Base-by-base conservation (phyloP, 2,797 vertebrate genomes). In the Todus mexicanus region DNA sequence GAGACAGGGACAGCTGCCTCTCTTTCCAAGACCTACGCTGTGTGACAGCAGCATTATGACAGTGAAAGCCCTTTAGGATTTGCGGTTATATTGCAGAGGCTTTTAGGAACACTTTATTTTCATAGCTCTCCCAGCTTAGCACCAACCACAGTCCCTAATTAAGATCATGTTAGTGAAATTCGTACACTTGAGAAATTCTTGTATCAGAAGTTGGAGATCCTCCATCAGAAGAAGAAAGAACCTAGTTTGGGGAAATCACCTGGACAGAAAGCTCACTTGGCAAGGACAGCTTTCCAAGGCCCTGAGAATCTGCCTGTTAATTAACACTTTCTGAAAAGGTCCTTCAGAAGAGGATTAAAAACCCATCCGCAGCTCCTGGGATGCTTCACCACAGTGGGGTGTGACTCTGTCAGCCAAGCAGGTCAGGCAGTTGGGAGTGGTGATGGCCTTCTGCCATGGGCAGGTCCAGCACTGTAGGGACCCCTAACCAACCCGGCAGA, bases 21-120 rank as follows among this genome's bases (percentile, higher is more conserved):
- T 76, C 72, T n/a, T 74, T 40, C 35, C 69, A 80, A 43, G 42
- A 20, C 29, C 20, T 31, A 90, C 25, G 74, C 60, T n/a, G 29
- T 7, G 51, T 60, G 50, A 89, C 4, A 6, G 35, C 64, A 89
- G 22, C 51, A 79, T 22, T 73, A 35, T 3, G 25, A 73, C 3
- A 7, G 66, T 23, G 69, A 65, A 84, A 69, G 56, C 68, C 66
- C 75, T 66, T 82, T 0, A 89, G 84, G 27, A 81, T 65, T 78
- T 94, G 83, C 57, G 89, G 54, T 89, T 78, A 12, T 16, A 51
- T 37, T 63, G 73, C 13, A 85, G 60, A 92, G 5, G 43, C 33
- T 92, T 83, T 87, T 63, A 63, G 69, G 71, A 89, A 82, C 11
- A 38, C 20, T 87, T 82, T 26, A 76, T 87, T 83, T 43, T 71